Percentiles rank a stretch among this genome's conserved stretches.
Evolutionary conservation across 2,797 vertebrate species (phyloP).

Genomic region (Halcyon chelicuti): DNA sequence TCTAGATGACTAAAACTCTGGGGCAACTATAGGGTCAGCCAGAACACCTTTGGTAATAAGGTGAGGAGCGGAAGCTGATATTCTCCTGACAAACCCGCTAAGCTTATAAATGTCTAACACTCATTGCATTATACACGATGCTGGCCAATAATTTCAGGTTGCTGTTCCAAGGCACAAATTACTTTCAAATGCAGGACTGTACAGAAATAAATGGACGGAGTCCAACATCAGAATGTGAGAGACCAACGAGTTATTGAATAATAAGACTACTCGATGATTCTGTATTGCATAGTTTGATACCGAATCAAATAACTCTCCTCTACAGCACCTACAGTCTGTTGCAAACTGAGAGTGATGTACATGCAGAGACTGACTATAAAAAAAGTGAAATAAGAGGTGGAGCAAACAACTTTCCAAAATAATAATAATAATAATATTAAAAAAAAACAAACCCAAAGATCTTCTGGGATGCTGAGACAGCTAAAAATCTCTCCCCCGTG

Average conservation of each 20-base stretch:
- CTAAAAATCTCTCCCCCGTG: neutral
- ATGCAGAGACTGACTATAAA: neutral
- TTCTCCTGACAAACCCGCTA: conserved; percentile 50
- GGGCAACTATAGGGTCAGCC: conserved; percentile 52
- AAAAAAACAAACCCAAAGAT: neutral
- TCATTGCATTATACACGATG: conserved; percentile 28
- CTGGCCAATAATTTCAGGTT: conserved; percentile 50
- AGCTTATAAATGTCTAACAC: conserved; percentile 53
- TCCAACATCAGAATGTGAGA: conserved; percentile 11
- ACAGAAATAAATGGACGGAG: conserved; percentile 25
- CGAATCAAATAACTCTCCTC: neutral
- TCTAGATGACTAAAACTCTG: conserved; percentile 47
- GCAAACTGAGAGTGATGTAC: neutral
- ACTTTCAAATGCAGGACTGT: conserved; percentile 52
- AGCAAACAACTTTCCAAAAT: neutral
- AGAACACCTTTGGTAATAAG: conserved; percentile 60
- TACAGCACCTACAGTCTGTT: neutral
- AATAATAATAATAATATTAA: neutral
- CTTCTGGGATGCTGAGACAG: neutral
- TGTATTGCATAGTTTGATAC: neutral
- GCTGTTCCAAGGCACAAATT: conserved; percentile 62
- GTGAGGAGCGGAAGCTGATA: conserved; percentile 56
- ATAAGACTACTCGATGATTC: conserved; percentile 11
- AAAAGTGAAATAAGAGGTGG: neutral
- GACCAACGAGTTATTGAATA: conserved; percentile 29